Evolutionary conservation across 2,113 vertebrate species (phyloP), one percentile per base, ranked within the genome.

Genomic region (Pangasianodon hypophthalmus): DNA sequence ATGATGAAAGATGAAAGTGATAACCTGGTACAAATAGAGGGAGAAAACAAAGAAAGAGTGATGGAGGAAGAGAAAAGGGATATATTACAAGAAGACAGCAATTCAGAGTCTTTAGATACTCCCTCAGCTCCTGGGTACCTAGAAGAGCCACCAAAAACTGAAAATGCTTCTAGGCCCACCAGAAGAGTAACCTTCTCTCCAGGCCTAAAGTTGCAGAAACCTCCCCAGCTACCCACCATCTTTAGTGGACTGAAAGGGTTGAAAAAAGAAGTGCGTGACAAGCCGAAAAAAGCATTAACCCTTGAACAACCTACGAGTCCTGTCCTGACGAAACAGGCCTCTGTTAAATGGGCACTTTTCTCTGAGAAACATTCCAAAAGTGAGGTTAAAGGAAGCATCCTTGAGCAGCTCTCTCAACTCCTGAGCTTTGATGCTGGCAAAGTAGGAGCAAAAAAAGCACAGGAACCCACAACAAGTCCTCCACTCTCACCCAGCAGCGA

Each of bases 331-430:
- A 89, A 83, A 82, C 75, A 86, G 62, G 95, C 96, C 86, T 96
- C 97, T 48, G 94, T 95, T 44, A 96, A 93, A 84, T 96, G 94
- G 90, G 93, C 92, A 69, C 89, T 91, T 85, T 92, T 94, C 71
- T 82, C 94, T 10, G 95, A 95, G 50, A 88, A 90, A 0, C 88
- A 56, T 52, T 91, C 83, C 92, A 92, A 92, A 95, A 58, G 89
- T 69, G 96, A 97, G 62, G 90, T 24, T 1, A 97, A 96, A 92
- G 95, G 95, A 73, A 94, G 94, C 92, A 95, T 99, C 88, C 94
- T 98, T 93, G 96, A 98, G 88, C 98, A 99, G 5, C 96, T 99
- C 54, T 97, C 97, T 0, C 96, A 97, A 90, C 94, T 99, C 32
- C 94, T 99, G 90, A 97, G 91, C 92, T 94, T 96, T 87, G 97